phyloP scores from a whole-genome alignment of 2,888 invertebrate species.

The Thereva unica region DNA sequence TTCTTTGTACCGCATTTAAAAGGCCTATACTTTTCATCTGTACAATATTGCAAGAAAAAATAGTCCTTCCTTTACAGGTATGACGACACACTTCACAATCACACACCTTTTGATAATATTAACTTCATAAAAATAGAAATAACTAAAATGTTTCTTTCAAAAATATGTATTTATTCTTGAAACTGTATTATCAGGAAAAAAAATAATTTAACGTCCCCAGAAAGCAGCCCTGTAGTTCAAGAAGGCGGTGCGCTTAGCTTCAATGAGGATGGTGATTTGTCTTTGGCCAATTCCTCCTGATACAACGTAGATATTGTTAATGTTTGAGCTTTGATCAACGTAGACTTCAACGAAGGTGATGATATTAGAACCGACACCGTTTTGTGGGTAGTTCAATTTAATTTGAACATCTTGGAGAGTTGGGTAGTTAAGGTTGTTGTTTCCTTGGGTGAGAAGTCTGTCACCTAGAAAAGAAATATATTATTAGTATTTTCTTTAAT shows the following conservation, averaged over 20 bases:
- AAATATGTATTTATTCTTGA: too few species aligned
- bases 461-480: constrained; percentile 48
- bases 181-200: too few species aligned
- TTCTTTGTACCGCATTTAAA: too few species aligned
- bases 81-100: too few species aligned
- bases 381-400: constrained; percentile 52
- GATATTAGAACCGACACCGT: constrained; percentile 47
- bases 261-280: constrained; percentile 51
- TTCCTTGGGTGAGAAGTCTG: constrained; percentile 49
- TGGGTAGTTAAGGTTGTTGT: constrained; percentile 48
- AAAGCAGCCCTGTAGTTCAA: constrained; percentile 39
- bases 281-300: constrained; percentile 55
- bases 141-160: too few species aligned
- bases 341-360: constrained; percentile 51
- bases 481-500: not conserved
- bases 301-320: constrained; percentile 53
- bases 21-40: too few species aligned
- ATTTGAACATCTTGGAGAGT: constrained; percentile 50
- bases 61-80: too few species aligned
- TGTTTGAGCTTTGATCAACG: constrained; percentile 49
- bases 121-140: too few species aligned
- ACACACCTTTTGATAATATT: too few species aligned
- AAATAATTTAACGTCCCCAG: constrained; percentile 38
- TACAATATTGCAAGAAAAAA: too few species aligned
- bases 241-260: constrained; percentile 46